Base-by-base conservation (phyloP, 1,140 invertebrate genomes). In the Drosophila truncata region DNA sequence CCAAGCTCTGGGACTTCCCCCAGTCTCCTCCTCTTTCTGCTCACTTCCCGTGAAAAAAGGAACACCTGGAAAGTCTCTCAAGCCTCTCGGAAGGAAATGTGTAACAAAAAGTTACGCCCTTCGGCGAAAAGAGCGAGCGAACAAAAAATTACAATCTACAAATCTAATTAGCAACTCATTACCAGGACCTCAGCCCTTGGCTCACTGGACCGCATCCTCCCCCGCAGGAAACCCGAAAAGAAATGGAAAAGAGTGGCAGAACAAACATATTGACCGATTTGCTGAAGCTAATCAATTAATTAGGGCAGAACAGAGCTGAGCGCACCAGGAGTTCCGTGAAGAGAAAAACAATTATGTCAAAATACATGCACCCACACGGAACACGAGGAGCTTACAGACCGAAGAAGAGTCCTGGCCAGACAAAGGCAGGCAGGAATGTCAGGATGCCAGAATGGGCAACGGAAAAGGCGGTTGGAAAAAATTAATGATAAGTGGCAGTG, bases 141-240 rank as follows among this genome's bases (percentile, higher is more conserved):
- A 41, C 27, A 63, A 79, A 65, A 84, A 80, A 77, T 54, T 47
- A 77, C 76, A 65, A 79, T 78, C 59, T 70, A 65, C 80, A 91
- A 91, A 91, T 91, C 88, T 91, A 91, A 91, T 91, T 91, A 91
- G 88, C 84, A 85, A 78, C 88, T 91, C 88, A 91, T 91, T 91
- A 91, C 84, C 76, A 35, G 52, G 67, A 44, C 69, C 69, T n/a
- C 66, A 50, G 31, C 41, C 49, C 65, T 39, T 11, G 39, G 18
- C 41, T 29, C 39, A 29, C 63, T 60, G 64, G 47, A 31, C 13
- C 57, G 54, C 20, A 57, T 16, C 57, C 35, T 33, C 27, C 60
- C 35, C 66, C 47, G 23, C 47, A 27, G 75, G 52, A 57, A 70
- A 2, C 0, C 55, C 46, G 60, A 83, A 70, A 66, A 77, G 72